These are phyloP conservation scores for Cheilosia variabilis DNA, from an alignment of 2,888 invertebrate genomes.

Conservation along the genomic window DNA sequence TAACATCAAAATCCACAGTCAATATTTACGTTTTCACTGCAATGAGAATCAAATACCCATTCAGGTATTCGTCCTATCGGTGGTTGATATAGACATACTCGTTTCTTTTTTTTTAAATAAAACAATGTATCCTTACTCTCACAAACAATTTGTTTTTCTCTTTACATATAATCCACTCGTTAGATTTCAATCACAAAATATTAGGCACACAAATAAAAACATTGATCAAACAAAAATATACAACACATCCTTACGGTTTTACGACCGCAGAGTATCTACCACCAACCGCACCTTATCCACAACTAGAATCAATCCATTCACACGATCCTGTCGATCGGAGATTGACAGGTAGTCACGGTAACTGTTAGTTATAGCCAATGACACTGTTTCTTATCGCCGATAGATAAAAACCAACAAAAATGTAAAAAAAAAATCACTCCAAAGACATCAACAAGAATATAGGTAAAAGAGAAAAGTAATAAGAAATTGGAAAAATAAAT, in stretches of 20 bases:
- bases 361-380: constrained; percentile 64
- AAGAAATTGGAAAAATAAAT: constrained; percentile 7
- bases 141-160: constrained; percentile 17
- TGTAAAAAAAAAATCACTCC: constrained; percentile 47
- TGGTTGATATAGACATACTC: not conserved
- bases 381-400: constrained; percentile 63
- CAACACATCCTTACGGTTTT: constrained; percentile 54
- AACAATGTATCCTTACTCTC: constrained; percentile 58
- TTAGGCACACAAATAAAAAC: constrained; percentile 20
- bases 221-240: constrained; percentile 9
- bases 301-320: constrained; percentile 73
- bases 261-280: constrained; percentile 60
- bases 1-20: constrained; percentile 15
- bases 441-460: constrained; percentile 49
- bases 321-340: constrained; percentile 73
- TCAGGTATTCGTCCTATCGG: not conserved
- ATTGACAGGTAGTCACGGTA: constrained; percentile 74
- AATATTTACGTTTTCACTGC: constrained; percentile 45
- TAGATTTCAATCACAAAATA: constrained; percentile 20
- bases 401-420: constrained; percentile 60
- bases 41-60: not conserved
- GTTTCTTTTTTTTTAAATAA: not conserved
- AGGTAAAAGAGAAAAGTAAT: constrained; percentile 22
- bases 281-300: constrained; percentile 73
- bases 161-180: constrained; percentile 59